phyloP scores from a whole-genome alignment of 1,140 invertebrate genomes.

The Rhagoletis pomonella region DNA sequence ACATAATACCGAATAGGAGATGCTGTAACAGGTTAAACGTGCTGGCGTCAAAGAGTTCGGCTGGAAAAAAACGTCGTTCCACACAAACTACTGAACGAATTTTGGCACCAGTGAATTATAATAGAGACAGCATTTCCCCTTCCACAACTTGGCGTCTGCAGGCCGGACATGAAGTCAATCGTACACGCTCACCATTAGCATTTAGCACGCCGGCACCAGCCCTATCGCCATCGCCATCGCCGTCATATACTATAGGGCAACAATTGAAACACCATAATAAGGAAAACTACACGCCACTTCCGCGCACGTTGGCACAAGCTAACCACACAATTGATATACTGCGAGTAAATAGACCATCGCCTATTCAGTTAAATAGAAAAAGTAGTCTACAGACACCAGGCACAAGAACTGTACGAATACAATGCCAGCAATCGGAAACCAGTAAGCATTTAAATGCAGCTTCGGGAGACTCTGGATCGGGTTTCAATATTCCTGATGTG shows the following conservation, averaged over 20 bases:
- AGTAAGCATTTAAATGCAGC: constrained; percentile 23
- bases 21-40: constrained; percentile 59
- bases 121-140: neutral
- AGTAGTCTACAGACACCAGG: neutral
- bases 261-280: constrained; percentile 3
- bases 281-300: constrained; percentile 3
- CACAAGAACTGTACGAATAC: neutral
- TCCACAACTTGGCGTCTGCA: constrained; percentile 36
- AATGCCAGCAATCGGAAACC: constrained; percentile 12
- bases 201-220: constrained; percentile 53
- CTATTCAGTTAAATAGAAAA: neutral
- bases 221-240: neutral
- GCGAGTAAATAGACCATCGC: neutral
- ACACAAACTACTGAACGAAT: neutral
- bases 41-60: neutral
- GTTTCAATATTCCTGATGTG: constrained; percentile 32
- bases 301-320: constrained; percentile 11
- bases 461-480: constrained; percentile 2
- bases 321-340: constrained; percentile 18
- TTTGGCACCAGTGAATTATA: neutral
- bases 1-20: constrained; percentile 64
- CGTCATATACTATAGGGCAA: neutral
- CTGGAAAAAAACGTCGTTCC: neutral
- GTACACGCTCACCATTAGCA: constrained; percentile 14
- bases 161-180: neutral